These are phyloP conservation scores for Apoderus coryli DNA, from an alignment of 2,888 invertebrate species.

Conservation along the genomic window DNA sequence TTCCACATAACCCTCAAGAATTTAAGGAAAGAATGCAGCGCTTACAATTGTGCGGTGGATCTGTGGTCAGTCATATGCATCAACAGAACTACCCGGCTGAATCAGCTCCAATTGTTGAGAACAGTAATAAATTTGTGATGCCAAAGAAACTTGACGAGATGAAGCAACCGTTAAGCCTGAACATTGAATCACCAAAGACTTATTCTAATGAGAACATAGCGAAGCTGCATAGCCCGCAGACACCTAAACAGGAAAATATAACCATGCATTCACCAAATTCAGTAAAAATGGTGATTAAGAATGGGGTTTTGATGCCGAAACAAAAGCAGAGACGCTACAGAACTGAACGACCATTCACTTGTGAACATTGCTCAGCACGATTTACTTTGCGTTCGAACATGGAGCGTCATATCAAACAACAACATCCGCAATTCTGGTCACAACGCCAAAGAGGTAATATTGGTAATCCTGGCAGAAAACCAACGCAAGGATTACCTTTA, in stretches of 20 bases:
- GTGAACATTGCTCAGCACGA: conserved; percentile 78
- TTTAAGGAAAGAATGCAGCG: conserved; percentile 54
- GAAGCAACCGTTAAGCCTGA: conserved; percentile 36
- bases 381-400: conserved; percentile 89
- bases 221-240: conserved; percentile 30
- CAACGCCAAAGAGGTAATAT: conserved; percentile 54
- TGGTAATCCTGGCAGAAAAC: conserved; percentile 36
- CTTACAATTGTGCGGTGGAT: conserved; percentile 55
- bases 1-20: conserved; percentile 44
- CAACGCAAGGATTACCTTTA: conserved; percentile 24
- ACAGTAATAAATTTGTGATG: conserved; percentile 9
- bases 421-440: conserved; percentile 83
- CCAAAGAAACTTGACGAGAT: conserved; percentile 8
- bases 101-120: conserved; percentile 9
- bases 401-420: conserved; percentile 89
- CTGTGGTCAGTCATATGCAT: no score
- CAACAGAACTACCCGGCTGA: conserved; percentile 29
- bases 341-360: conserved; percentile 81
- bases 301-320: conserved; percentile 80
- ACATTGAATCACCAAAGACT: conserved; percentile 23
- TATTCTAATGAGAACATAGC: conserved; percentile 19
- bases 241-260: conserved; percentile 34
- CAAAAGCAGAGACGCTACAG: conserved; percentile 82
- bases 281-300: conserved; percentile 81
- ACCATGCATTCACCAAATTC: conserved; percentile 44